These are phyloP conservation scores for Synergus japonicus DNA, from an alignment of 2,888 invertebrate species.

Conservation along the genomic window DNA sequence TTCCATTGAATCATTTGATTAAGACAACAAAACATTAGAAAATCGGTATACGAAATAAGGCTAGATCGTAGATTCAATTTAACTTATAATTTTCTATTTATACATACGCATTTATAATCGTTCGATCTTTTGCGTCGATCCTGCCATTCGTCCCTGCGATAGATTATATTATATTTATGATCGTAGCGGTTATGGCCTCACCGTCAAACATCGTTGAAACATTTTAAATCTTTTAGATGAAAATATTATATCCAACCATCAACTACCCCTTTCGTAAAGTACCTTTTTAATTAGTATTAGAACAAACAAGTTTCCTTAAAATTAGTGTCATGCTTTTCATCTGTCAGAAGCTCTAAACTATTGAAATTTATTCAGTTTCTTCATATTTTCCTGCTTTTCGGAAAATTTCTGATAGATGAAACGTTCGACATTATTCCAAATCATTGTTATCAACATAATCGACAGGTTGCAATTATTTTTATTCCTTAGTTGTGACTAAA, in stretches of 20 bases:
- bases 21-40: background rate
- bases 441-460: constrained; percentile 25
- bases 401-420: background rate
- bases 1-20: background rate
- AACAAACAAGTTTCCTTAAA: background rate
- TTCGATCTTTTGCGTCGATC: constrained; percentile 21
- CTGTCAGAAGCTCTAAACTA: background rate
- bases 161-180: constrained; percentile 41
- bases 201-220: constrained; percentile 18
- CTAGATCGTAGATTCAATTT: constrained; percentile 30
- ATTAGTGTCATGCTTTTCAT: background rate
- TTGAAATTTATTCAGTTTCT: background rate
- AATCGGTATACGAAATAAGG: constrained; percentile 35
- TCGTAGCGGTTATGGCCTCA: constrained; percentile 25
- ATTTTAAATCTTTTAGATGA: constrained; percentile 10
- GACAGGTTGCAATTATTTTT: constrained; percentile 43
- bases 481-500: constrained; percentile 36
- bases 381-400: too few relatives aligned
- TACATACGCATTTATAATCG: constrained; percentile 35
- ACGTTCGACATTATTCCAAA: constrained; percentile 4
- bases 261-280: constrained; percentile 7
- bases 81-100: constrained; percentile 34
- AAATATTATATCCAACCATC: constrained; percentile 24
- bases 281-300: constrained; percentile 17
- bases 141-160: constrained; percentile 36